Conservation (phyloP, 2,113 vertebrate species). For the Pycnonotus jocosus region DNA sequence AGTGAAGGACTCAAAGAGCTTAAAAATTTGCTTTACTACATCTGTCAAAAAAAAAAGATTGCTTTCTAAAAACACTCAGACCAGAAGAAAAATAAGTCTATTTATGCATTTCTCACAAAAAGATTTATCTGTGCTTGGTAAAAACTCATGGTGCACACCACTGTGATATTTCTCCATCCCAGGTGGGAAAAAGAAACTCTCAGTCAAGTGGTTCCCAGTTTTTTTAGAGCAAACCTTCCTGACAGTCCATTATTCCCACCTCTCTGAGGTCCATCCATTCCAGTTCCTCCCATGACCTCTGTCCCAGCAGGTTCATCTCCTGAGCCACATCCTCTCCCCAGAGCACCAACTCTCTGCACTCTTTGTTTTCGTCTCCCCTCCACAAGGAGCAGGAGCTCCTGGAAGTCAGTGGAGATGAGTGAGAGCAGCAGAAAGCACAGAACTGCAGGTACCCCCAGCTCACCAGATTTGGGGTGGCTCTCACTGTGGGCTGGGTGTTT, state of each 20-base stretch:
- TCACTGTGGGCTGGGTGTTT: neutral
- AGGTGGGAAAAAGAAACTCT: neutral
- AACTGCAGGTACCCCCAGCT: neutral
- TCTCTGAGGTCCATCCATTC: neutral
- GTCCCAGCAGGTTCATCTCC: neutral
- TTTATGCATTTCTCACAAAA: neutral
- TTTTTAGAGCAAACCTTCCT: neutral
- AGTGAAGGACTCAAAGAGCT: neutral
- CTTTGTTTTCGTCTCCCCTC: neutral
- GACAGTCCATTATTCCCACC: neutral
- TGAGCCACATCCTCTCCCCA: neutral
- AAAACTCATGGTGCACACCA: neutral
- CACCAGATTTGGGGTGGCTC: neutral
- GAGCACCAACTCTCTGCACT: neutral
- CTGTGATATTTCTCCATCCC: neutral
- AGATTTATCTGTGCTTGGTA: neutral
- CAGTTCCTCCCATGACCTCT: neutral
- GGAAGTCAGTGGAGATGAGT: neutral
- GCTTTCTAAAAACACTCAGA: neutral
- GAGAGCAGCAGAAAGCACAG: neutral
- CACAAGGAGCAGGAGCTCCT: rapidly evolving
- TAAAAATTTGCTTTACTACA: neutral
- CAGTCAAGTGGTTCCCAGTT: neutral
- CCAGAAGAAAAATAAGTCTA: neutral
- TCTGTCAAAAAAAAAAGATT: neutral